Conservation (phyloP, 1,140 invertebrate species). For the Bilobella aurantiaca region DNA sequence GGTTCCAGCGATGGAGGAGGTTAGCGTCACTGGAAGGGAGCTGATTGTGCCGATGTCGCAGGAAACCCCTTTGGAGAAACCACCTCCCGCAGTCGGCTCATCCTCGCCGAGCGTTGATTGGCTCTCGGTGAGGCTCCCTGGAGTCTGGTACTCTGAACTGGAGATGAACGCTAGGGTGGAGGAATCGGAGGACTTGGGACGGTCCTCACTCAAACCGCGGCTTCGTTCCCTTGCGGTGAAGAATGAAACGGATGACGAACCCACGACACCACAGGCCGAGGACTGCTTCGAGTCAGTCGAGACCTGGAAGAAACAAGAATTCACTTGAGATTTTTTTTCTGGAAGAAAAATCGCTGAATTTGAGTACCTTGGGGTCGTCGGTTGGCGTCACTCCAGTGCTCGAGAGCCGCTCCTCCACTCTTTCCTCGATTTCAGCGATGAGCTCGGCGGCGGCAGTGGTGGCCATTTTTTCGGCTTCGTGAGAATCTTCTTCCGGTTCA, state of each 20-base stretch:
- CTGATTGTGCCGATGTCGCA: not conserved
- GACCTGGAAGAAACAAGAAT: not conserved
- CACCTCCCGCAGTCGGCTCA: not conserved
- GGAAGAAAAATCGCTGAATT: not conserved
- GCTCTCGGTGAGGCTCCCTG: not conserved
- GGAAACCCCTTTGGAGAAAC: not conserved
- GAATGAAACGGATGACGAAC: not conserved
- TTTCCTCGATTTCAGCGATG: not conserved
- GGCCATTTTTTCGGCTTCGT: not conserved
- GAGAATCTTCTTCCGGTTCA: not conserved
- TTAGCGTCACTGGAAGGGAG: not conserved
- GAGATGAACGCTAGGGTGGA: not conserved
- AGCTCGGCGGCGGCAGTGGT: not conserved
- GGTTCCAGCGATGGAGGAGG: not conserved
- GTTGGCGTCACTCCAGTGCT: not conserved
- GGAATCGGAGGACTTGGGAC: not conserved
- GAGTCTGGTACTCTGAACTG: not conserved
- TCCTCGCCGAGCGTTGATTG: constrained; percentile 2
- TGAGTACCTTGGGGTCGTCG: not conserved
- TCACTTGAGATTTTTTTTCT: no score
- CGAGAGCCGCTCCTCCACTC: not conserved
- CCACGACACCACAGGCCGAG: not conserved
- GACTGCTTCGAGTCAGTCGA: not conserved
- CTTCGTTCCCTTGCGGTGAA: not conserved
- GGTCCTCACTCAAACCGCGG: not conserved